Evolutionary conservation across 2,113 vertebrate genomes (phyloP), one percentile per base, ranked within the genome.

Genomic region (Conger conger): DNA sequence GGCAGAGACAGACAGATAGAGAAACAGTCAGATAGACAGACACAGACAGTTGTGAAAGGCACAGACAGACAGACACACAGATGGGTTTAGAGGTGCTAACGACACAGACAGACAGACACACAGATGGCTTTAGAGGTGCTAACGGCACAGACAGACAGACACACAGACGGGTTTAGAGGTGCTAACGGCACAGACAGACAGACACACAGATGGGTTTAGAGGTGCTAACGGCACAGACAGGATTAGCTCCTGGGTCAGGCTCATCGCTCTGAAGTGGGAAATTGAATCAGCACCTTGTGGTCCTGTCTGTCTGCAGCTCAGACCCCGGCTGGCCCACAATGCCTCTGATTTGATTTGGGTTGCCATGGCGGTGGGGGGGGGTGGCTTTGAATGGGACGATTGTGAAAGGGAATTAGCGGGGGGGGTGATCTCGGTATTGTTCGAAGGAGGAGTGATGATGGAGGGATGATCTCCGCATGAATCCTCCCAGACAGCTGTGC

Each of bases 281-380:
- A 86, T 83, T 86, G 77, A 83, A 83, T 83, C 79, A 83, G 30
- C 57, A 73, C 33, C 27, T 42, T 83, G 54, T 54, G 76, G 35
- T 45, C 57, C 86, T 81, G 82, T 78, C 38, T 80, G 40, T 18
- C 54, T 80, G 77, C 27, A 68, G 82, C 68, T 53, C 42, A n/a
- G 57, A 57, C 76, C 16, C 9, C 16, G 2, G 76, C 33, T 38
- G 57, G n/a, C 83, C 76, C 79, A 86, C 79, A 76, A 73, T 40
- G 42, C 54, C 27, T 73, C 33, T 83, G 80, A 86, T 83, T 18
- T 80, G 86, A 86, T 86, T 81, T 86, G 82, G 37, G 73, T n/a
- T 50, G 63, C 63, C 38, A 13, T 3, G 9, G 68, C 42, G 54
- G 37, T 4, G n/a, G 40, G 18, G 40, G 40, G 40, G 3, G 40